Evolutionary conservation across 2,888 invertebrate species (phyloP), one percentile per base, ranked within the genome.

Genomic region (Coelopa pilipes): DNA sequence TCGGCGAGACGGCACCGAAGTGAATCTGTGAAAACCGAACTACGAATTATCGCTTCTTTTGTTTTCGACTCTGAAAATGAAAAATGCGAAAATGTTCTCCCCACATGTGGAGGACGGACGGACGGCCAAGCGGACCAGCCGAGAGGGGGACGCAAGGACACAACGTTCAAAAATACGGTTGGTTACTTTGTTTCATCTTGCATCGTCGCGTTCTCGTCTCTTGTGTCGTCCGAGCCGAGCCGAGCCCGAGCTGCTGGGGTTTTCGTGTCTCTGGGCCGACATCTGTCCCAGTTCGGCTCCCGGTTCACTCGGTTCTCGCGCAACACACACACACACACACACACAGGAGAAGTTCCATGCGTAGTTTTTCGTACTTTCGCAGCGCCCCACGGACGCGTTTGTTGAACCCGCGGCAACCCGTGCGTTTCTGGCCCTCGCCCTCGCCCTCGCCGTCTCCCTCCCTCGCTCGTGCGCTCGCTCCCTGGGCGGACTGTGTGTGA

Each of bases 361-460:
- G 57, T 21, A 65, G 72, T 65, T 72, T 65, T 71, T 49, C 19
- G 66, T 65, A 65, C 46, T 65, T 34, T 34, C 34, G 34, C 34
- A 34, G 34, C 34, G 34, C 34, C 34, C 34, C 34, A 34, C 34
- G 34, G 34, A 34, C 17, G 21, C 63, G 72, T 62, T 72, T 72
- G 24, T 72, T 72, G 72, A 72, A 72, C 72, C 72, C 66, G 46
- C 47, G 59, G 62, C 53, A 62, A 50, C 47, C 66, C 24, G 55
- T 45, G 24, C 34, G 34, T 34, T 34, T 34, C 34, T 34, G 34
- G 34, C 34, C 2, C 34, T 34, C 34, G 34, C 34, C 15, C 15
- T 13, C 15, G 15, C 46, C 10, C 19, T 63, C 13, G 17, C 9
- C 45, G 49, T 24, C 46, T 63, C 34, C 45, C 55, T 55, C 24